Base-by-base conservation (phyloP, 2,113 vertebrate species). In the Trogon surrucura region DNA sequence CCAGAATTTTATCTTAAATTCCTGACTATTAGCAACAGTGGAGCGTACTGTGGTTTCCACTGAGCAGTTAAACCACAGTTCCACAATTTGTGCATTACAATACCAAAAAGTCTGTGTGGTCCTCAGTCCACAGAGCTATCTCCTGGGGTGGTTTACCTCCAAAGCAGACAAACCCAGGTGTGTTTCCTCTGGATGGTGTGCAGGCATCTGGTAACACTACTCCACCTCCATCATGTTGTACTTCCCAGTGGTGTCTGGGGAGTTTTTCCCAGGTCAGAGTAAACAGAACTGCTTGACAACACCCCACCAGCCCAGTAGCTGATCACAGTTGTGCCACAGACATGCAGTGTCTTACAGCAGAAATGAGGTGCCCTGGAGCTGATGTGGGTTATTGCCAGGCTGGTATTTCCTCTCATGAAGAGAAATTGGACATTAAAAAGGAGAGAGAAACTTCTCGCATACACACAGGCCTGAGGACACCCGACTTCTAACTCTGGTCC, bases 281-380 rank as follows among this genome's bases (percentile, higher is more conserved):
- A 41, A 86, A 70, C 10, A 88, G 61, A 80, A 54, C 30, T 47
- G 27, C 58, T 73, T 61, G 64, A 48, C 26, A 89, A 94, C 71
- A 41, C 32, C 26, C 34, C 50, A 7, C 10, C 25, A 62, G 51
- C 48, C 36, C 36, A 74, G 85, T 9, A 54, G 48, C 57, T 51
- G 57, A 72, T 23, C 3, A 4, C 1, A 19, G 51, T 45, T 0
- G 0, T 69, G 69, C 13, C 29, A 23, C 7, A 4, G 72, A 41
- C 4, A 1, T 2, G 1, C 38, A 50, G 41, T 36, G 17, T 57
- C 18, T 70, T 14, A 25, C 0, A 2, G 65, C 47, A 84, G 47
- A 79, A 91, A 79, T 32, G 30, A 74, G 58, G 30, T 48, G 72
- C 72, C 80, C 45, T n/a, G 26, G 90, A 80, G 26, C 3, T 73